These are phyloP conservation scores for Amphilophus citrinellus DNA, from an alignment of 2,113 vertebrate genomes.

Conservation along the genomic window DNA sequence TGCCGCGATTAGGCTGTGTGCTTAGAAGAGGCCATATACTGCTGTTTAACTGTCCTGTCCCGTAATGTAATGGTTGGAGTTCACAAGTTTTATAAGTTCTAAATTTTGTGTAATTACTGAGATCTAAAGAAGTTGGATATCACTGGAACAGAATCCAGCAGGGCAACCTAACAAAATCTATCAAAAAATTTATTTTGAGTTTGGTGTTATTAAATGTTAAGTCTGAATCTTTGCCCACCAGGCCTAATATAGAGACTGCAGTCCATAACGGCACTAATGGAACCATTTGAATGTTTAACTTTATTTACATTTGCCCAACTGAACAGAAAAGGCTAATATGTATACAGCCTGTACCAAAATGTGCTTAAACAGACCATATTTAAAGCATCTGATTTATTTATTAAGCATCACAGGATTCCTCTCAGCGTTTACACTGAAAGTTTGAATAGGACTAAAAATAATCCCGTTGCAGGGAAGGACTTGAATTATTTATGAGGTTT, in stretches of 20 bases:
- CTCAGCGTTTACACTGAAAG: not conserved
- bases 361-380: not conserved
- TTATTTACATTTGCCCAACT: too few species aligned
- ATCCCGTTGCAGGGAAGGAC: not conserved
- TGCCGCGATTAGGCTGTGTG: not conserved
- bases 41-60: not conserved
- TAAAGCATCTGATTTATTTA: not conserved
- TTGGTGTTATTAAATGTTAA: too few species aligned
- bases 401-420: not conserved
- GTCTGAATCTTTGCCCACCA: too few species aligned
- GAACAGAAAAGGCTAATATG: not conserved
- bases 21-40: not conserved
- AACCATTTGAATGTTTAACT: too few species aligned
- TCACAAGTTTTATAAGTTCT: not conserved
- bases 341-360: not conserved
- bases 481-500: slow-evolving; percentile 30
- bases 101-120: not conserved
- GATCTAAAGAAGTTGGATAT: not conserved
- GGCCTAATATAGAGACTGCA: too few species aligned
- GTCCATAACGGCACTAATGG: too few species aligned
- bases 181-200: too few species aligned
- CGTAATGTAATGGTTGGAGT: not conserved
- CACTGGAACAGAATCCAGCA: not conserved
- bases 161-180: not conserved
- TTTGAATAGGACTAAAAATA: slow-evolving; percentile 37